Conservation (phyloP, 2,113 vertebrate genomes). For the Brienomyrus longianalis region DNA sequence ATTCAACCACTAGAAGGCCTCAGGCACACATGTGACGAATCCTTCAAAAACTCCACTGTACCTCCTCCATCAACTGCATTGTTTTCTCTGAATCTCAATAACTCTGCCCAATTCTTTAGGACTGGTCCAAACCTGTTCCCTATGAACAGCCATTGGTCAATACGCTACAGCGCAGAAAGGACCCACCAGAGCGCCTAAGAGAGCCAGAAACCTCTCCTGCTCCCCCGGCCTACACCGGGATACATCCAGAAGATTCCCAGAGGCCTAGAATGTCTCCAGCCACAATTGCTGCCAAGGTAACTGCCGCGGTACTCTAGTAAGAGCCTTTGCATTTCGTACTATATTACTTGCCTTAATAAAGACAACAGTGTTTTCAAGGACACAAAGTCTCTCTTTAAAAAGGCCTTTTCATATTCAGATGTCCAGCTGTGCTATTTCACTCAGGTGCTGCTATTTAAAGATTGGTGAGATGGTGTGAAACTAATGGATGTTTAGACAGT, state of each 20-base stretch:
- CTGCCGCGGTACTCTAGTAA: not conserved
- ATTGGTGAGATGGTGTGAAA: not conserved
- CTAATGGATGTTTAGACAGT: not conserved
- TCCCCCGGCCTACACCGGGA: slow-evolving; percentile 45
- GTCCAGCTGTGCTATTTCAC: not conserved
- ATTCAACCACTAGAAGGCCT: not conserved
- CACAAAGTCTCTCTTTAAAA: not conserved
- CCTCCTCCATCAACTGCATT: not conserved
- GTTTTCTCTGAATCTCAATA: slow-evolving; percentile 8
- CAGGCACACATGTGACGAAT: not conserved
- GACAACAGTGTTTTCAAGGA: not conserved
- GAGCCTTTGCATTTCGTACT: not conserved
- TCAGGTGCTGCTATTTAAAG: not conserved
- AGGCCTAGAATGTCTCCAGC: slow-evolving; percentile 68
- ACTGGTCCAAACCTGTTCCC: slow-evolving; percentile 80
- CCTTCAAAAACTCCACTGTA: not conserved
- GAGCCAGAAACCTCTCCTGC: slow-evolving; percentile 66
- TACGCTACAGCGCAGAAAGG: slow-evolving; percentile 77
- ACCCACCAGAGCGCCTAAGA: slow-evolving; percentile 73
- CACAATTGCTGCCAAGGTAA: slow-evolving; percentile 76
- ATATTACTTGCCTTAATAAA: not conserved
- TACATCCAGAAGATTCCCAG: slow-evolving; percentile 63
- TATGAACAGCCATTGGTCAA: slow-evolving; percentile 69
- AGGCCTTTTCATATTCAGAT: not conserved
- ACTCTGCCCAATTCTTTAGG: slow-evolving; percentile 59